Conservation (phyloP, 2,888 invertebrate species). For the Torymus tubicola region DNA sequence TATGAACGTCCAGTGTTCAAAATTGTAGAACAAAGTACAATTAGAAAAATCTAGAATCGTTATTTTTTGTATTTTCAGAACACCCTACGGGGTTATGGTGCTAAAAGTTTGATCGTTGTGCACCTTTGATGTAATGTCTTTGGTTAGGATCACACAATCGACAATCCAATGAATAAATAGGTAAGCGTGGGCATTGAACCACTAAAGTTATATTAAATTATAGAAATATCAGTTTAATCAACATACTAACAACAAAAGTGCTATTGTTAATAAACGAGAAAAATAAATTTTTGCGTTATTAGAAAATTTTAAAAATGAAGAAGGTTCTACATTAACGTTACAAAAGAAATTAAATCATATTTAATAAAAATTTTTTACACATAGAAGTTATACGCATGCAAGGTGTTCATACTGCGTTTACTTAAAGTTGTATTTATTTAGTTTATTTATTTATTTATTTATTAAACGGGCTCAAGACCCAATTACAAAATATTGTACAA, state of each 20-base stretch:
- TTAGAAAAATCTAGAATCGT: conserved; percentile 34
- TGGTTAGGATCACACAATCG: conserved; percentile 49
- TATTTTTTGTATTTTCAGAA: conserved; percentile 68
- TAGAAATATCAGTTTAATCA: too few species aligned
- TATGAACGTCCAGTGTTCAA: too few species aligned
- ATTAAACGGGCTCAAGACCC: too few species aligned
- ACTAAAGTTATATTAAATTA: conserved; percentile 17
- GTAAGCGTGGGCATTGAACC: conserved; percentile 52
- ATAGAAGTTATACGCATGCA: too few species aligned
- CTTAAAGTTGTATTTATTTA: too few species aligned
- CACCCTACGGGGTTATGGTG: conserved; percentile 73
- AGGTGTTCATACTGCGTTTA: too few species aligned
- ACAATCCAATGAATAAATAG: conserved; percentile 49
- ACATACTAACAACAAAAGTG: conserved; percentile 23
- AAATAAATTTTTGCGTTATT: conserved; percentile 17
- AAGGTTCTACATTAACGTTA: too few species aligned
- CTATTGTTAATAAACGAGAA: conserved; percentile 38
- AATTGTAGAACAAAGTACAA: neutral
- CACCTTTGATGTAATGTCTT: conserved; percentile 70
- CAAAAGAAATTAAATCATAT: too few species aligned
- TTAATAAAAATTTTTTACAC: too few species aligned
- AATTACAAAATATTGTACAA: too few species aligned
- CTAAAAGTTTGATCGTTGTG: conserved; percentile 66
- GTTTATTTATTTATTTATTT: too few species aligned
- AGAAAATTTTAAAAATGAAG: neutral